A percentile compares a stretch with the other conserved stretches of the same genome.
phyloP scores from a whole-genome alignment of 2,113 vertebrate genomes.

The Prochilodus magdalenae region DNA sequence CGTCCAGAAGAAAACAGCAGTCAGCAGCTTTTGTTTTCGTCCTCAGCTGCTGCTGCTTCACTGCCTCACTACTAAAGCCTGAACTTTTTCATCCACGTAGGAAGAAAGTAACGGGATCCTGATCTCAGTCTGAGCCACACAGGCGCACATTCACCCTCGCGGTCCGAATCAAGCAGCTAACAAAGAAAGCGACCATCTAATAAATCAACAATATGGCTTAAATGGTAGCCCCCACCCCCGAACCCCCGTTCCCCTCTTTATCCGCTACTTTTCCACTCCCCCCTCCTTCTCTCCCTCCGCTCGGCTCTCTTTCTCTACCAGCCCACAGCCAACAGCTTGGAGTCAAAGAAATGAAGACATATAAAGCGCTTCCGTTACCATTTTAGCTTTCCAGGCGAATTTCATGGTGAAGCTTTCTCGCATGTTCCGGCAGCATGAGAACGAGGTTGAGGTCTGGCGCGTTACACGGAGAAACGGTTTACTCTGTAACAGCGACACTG shows the following conservation, averaged over 20 bases:
- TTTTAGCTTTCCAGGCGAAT: slow-evolving; percentile 94
- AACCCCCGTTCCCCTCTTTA: slow-evolving; percentile 6
- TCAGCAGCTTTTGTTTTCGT: slow-evolving; percentile 58
- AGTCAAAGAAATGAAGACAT: slow-evolving; percentile 4
- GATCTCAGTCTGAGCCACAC: slow-evolving; percentile 1
- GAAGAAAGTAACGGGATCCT: slow-evolving; percentile 37
- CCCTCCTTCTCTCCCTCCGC: slow-evolving; percentile 31
- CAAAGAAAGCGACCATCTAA: too few relatives aligned
- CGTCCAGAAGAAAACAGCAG: slow-evolving; percentile 55
- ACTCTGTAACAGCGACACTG: not conserved
- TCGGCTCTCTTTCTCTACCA: not conserved
- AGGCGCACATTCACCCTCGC: not conserved
- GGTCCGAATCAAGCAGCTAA: too few relatives aligned
- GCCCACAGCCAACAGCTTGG: slow-evolving; percentile 57
- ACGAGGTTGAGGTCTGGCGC: slow-evolving; percentile 56
- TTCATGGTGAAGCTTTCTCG: slow-evolving; percentile 87
- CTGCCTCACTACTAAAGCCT: slow-evolving; percentile 25
- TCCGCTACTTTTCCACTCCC: slow-evolving; percentile 55
- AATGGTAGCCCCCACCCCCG: not conserved
- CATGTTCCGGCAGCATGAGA: slow-evolving; percentile 79
- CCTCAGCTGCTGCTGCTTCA: slow-evolving; percentile 59
- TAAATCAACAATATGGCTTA: slow-evolving; percentile 9
- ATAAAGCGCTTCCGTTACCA: slow-evolving; percentile 76
- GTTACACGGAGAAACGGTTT: slow-evolving; percentile 39
- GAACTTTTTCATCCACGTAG: slow-evolving; percentile 58